Conservation (phyloP, 1,140 invertebrate species). For the Zeugodacus cucurbitae region DNA sequence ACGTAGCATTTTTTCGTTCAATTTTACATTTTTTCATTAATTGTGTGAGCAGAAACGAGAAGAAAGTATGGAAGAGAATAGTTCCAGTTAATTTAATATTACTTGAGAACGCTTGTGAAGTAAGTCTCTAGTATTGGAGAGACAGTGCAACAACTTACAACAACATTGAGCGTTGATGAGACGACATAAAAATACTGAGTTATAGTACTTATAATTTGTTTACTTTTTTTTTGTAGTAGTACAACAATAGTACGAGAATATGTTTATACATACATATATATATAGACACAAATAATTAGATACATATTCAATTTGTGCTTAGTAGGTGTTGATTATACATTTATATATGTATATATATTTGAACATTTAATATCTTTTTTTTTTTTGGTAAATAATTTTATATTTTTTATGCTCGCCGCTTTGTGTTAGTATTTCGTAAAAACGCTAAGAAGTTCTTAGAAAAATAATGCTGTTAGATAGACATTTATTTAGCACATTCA, state of each 20-base stretch:
- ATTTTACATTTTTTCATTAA: background rate
- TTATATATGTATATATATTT: background rate
- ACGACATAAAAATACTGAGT: slow-evolving; percentile 20
- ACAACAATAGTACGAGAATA: slow-evolving; percentile 6
- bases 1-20: slow-evolving; percentile 48
- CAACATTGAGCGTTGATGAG: slow-evolving; percentile 24
- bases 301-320: background rate
- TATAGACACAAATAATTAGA: background rate
- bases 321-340: background rate
- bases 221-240: slow-evolving; percentile 2
- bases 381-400: background rate
- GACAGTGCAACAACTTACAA: slow-evolving; percentile 41
- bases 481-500: background rate
- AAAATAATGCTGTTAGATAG: background rate
- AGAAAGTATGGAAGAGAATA: slow-evolving; percentile 14
- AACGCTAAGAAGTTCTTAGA: background rate
- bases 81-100: background rate
- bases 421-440: background rate
- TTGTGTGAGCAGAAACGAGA: slow-evolving; percentile 38
- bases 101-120: background rate
- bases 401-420: background rate
- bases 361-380: background rate
- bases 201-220: background rate
- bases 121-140: background rate
- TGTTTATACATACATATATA: too few relatives aligned